Evolutionary conservation across 1,140 invertebrate species (phyloP), one percentile per base, ranked within the genome.

Genomic region (Scaptomyza hsui): DNA sequence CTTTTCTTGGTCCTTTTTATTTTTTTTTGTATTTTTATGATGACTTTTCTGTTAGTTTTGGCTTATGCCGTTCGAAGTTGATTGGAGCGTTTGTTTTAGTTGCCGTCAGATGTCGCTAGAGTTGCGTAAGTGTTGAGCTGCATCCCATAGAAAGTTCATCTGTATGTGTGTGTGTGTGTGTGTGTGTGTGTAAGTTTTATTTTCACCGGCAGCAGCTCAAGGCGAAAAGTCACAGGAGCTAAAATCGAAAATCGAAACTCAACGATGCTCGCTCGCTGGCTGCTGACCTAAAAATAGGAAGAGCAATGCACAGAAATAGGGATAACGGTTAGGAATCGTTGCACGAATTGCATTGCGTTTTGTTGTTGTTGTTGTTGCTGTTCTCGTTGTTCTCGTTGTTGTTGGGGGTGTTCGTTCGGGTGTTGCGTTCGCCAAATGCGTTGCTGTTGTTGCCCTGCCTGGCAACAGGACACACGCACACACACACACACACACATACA

Each of bases 221-320:
- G 55, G 26, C 44, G 60, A 48, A 62, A 39, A 29, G 26, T 29
- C 13, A 24, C 21, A 48, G 39, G 29, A 68, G 47, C 24, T 53
- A 47, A 72, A 44, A 56, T 49, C 67, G 72, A 71, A 63, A 63
- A 70, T 71, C 65, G 53, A 63, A 64, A 57, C 24, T 52, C 62
- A 53, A 57, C 53, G 35, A 12, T 42, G 52, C 32, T 37, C 32
- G n/a, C 32, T 37, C 32, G 32, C 32, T 37, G 32, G 32, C 42
- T 21, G 26, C 44, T 74, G 72, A 75, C 72, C 72, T 71, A 75
- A 71, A 75, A 72, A 65, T 13, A 19, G 18, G 42, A 29, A 51
- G 19, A 35, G 47, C 12, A 51, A 29, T 24, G 37, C 45, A 35
- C 12, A 45, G 21, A 32, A 35, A 21, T 9, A 19, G 37, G 44